Percentiles rank a stretch among this genome's conserved stretches.
These are phyloP conservation scores for Colossoma macropomum DNA, from an alignment of 2,113 vertebrate species.

Conservation along the genomic window DNA sequence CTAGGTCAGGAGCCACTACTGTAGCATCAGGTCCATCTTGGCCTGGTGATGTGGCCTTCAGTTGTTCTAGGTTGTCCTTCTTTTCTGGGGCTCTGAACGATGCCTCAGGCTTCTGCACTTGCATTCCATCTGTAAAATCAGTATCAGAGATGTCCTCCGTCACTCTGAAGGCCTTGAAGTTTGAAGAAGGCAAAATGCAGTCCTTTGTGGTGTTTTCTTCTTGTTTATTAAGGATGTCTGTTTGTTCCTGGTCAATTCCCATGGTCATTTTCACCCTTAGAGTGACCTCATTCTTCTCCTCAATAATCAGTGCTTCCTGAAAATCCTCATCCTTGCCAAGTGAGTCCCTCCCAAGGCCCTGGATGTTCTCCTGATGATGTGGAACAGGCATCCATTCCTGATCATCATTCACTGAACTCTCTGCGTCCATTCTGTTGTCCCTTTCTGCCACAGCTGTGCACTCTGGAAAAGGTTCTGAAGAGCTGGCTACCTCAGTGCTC, in stretches of 20 bases:
- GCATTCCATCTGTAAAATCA: slow-evolving; percentile 1
- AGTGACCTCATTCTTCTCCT: background rate
- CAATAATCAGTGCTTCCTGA: background rate
- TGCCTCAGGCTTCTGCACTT: background rate
- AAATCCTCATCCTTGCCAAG: background rate
- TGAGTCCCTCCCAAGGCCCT: slow-evolving; percentile 3
- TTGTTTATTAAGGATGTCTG: slow-evolving; percentile 1
- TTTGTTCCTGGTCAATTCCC: slow-evolving; percentile 4
- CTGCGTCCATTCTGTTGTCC: slow-evolving; percentile 17
- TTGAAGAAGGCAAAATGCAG: background rate
- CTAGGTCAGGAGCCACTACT: background rate
- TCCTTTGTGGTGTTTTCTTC: slow-evolving; percentile 12
- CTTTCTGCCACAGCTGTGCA: slow-evolving; percentile 19
- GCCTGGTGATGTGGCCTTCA: background rate
- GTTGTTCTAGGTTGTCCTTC: background rate
- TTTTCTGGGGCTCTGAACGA: background rate
- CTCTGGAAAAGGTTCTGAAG: slow-evolving; percentile 49
- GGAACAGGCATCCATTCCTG: background rate
- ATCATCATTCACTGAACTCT: background rate
- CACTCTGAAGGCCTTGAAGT: background rate
- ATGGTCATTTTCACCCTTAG: background rate
- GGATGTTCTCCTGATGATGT: slow-evolving; percentile 19
- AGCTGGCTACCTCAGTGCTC: slow-evolving; percentile 52
- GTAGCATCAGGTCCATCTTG: background rate
- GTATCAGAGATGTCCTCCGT: slow-evolving; percentile 10